Evolutionary conservation across 1,140 invertebrate species (phyloP).

Genomic region (Hydropsyche tenuis): DNA sequence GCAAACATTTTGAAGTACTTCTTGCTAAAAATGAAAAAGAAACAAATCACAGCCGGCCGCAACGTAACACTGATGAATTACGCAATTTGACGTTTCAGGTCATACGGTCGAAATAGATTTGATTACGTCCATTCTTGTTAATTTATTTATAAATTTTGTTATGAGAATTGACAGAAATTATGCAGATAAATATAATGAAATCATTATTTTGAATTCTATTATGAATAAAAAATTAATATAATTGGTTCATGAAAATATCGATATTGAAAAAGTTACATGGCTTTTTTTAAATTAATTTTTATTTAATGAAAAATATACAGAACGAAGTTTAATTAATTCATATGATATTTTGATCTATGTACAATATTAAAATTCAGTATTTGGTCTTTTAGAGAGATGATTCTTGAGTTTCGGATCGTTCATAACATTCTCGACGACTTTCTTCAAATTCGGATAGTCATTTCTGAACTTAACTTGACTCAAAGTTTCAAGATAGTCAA

Average conservation of each 20-base stretch:
- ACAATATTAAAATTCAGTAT: constrained; percentile 36
- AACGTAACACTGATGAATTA: constrained; percentile 5
- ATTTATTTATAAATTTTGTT: too few species aligned
- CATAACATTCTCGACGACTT: constrained; percentile 52
- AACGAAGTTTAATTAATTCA: background rate
- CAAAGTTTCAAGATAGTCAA: constrained; percentile 46
- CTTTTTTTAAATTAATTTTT: background rate
- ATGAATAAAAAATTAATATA: too few species aligned
- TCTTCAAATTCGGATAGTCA: constrained; percentile 50
- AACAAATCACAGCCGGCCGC: background rate
- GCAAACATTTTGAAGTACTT: constrained; percentile 31
- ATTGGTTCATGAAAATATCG: too few species aligned
- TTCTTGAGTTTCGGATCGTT: constrained; percentile 53
- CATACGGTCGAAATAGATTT: background rate
- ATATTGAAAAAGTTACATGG: background rate
- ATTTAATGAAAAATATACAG: background rate
- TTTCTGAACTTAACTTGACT: constrained; percentile 45
- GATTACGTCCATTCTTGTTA: background rate
- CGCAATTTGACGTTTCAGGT: constrained; percentile 29
- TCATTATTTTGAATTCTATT: too few species aligned
- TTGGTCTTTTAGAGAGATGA: constrained; percentile 53
- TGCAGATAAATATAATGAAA: too few species aligned
- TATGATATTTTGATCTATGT: background rate
- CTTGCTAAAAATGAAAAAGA: background rate
- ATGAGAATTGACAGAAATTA: too few species aligned